Percentiles rank a stretch among this genome's conserved stretches.
Conservation (phyloP, 2,797 vertebrate species). For the Gobionotothen gibberifrons region DNA sequence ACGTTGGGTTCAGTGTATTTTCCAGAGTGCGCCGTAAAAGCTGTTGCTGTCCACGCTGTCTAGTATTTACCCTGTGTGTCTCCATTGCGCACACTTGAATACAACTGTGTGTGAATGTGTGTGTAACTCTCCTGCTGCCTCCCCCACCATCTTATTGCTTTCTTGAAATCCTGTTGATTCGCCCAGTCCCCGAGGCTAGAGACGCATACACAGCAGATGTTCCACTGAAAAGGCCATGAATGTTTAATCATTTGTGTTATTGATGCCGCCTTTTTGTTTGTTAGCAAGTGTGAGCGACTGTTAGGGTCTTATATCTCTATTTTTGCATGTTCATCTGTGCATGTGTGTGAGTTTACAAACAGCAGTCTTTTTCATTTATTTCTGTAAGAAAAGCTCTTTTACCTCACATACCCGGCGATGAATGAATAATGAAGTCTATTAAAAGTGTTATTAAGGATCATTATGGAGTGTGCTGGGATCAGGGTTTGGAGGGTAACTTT, state of each 20-base stretch:
- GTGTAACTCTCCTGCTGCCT: constrained; percentile 80
- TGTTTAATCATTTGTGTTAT: constrained; percentile 92
- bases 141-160: constrained; percentile 85
- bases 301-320: constrained; percentile 69
- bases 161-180: constrained; percentile 87
- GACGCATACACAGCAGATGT: constrained; percentile 86
- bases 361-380: constrained; percentile 34
- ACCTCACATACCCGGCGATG: constrained; percentile 39
- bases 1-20: constrained; percentile 31
- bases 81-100: constrained; percentile 44
- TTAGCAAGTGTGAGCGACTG: constrained; percentile 78
- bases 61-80: constrained; percentile 48
- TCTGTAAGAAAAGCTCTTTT: constrained; percentile 13
- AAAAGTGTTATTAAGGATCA: constrained; percentile 60
- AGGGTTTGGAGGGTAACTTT: too few relatives aligned
- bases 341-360: constrained; percentile 30
- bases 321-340: constrained; percentile 62
- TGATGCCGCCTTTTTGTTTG: constrained; percentile 88
- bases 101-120: constrained; percentile 40
- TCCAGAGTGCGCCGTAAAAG: constrained; percentile 22
- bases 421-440: constrained; percentile 66
- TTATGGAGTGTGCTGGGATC: constrained; percentile 35
- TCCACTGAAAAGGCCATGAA: constrained; percentile 87
- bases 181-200: constrained; percentile 83
- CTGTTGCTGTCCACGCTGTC: constrained; percentile 32